Evolutionary conservation across 92 coral and sea anemone species (phyloP), one percentile per base, ranked within the genome.

Genomic region (Parazoanthus atlanticus): DNA sequence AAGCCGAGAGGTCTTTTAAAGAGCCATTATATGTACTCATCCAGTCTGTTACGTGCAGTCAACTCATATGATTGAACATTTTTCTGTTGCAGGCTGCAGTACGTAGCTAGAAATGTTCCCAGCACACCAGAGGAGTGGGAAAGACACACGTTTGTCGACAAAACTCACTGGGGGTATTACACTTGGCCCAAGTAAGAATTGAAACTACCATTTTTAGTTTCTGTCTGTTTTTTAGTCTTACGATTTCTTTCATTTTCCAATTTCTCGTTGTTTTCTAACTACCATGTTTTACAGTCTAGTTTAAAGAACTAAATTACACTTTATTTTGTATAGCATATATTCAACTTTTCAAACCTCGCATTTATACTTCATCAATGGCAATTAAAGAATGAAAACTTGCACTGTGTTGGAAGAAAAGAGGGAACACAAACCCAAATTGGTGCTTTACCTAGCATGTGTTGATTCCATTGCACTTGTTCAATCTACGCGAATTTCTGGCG

Each of bases 91-190:
- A 97, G 99, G 99, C 76, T 97, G 65, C 99, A 97, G 78, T 97
- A 94, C 82, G 91, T 89, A 32, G 90, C 93, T 34, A 90, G 84
- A 43, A 86, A 84, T 65, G 86, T 95, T 36, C 99, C 99, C 0
- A 94, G 78, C 54, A 93, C 94, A 16, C 91, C 93, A 47, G 92
- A 91, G 26, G 91, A 89, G 3, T 97, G 99, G 99, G 91, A 92
- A 28, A 81, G 89, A 41, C 96, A 95, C 77, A 95, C 88, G 38
- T 97, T 97, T 76, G 94, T 97, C 76, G 99, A 97, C 80, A 97
- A 97, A 76, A 94, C 99, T 13, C 99, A 97, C 84, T 97, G 99
- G 98, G 99, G 99, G 72, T 97, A 94, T 87, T 97, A 97, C 90
- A 88, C 98, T 0, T 97, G 99, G 99, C 99, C 99, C 81, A 94